These are phyloP conservation scores for Drymodes brunneopygia DNA, from an alignment of 2,113 vertebrate genomes.

Conservation along the genomic window DNA sequence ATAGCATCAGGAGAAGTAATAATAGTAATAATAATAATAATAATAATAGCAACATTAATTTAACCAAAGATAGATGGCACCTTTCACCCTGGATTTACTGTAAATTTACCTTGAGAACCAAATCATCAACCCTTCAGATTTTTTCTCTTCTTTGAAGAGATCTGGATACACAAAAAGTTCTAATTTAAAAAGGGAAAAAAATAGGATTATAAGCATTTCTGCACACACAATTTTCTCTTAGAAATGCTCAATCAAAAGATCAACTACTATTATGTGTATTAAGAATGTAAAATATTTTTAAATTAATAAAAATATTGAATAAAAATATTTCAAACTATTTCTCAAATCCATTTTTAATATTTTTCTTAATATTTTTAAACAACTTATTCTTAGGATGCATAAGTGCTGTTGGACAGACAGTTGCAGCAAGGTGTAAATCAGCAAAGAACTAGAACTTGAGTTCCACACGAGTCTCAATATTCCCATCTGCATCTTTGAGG, in stretches of 20 bases:
- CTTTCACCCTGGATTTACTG: not conserved
- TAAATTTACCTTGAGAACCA: not conserved
- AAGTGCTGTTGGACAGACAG: not conserved
- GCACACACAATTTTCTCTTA: not conserved
- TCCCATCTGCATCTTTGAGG: rapidly evolving
- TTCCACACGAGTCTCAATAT: not conserved
- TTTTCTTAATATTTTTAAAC: not conserved
- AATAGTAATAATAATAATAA: not conserved
- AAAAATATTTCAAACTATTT: not conserved
- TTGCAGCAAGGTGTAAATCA: not conserved
- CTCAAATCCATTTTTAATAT: not conserved
- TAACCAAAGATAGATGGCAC: rapidly evolving
- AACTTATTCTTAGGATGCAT: not conserved
- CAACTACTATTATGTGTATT: not conserved
- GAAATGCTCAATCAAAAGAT: not conserved
- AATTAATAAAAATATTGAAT: not conserved
- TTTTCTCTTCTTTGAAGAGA: not conserved
- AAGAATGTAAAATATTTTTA: not conserved
- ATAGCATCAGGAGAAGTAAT: too few species aligned
- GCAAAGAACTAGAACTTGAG: not conserved
- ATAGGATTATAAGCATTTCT: not conserved
- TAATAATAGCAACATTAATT: rapidly evolving
- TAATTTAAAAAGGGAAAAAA: not conserved
- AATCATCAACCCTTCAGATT: not conserved
- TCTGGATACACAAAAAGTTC: not conserved